phyloP scores from a whole-genome alignment of 2,888 invertebrate genomes.

The Conistra vaccinii region DNA sequence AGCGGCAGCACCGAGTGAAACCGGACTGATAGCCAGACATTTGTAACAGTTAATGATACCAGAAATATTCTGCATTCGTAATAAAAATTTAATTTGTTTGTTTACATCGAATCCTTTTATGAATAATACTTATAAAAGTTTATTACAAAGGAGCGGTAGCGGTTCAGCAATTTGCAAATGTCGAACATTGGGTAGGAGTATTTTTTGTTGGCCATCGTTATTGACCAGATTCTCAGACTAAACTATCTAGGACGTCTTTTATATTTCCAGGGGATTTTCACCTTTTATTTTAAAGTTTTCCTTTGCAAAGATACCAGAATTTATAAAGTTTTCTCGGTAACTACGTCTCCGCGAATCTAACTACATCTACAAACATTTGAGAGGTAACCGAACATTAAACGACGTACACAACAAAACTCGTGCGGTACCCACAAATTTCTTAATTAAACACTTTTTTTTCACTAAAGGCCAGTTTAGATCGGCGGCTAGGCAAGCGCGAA shows the following conservation, averaged over 20 bases:
- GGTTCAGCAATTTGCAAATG: neutral
- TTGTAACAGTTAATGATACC: conserved; percentile 40
- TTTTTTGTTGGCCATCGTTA: neutral
- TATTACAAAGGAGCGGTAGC: neutral
- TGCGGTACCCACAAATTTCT: conserved; percentile 76
- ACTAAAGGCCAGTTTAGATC: conserved; percentile 85
- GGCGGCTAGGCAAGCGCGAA: conserved; percentile 60
- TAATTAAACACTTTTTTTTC: conserved; percentile 85
- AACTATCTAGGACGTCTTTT: neutral
- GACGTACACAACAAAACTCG: conserved; percentile 63
- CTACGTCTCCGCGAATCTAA: conserved; percentile 6
- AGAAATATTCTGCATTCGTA: conserved; percentile 10
- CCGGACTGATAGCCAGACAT: too few relatives aligned
- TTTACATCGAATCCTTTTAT: conserved; percentile 8
- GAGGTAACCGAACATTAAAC: conserved; percentile 56
- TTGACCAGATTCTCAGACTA: neutral
- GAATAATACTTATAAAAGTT: neutral
- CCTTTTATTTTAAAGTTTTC: neutral
- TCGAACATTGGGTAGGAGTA: neutral
- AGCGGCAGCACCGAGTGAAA: too few relatives aligned
- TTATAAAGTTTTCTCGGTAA: conserved; percentile 21
- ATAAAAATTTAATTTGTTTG: conserved; percentile 24
- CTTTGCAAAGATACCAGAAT: conserved; percentile 12
- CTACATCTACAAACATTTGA: conserved; percentile 46
- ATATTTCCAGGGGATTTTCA: neutral